Percentiles rank a stretch among this genome's conserved stretches.
Evolutionary conservation across 35 echinoderm and acorn worm species (phyloP).

Genomic region (Apostichopus parvimensis): DNA sequence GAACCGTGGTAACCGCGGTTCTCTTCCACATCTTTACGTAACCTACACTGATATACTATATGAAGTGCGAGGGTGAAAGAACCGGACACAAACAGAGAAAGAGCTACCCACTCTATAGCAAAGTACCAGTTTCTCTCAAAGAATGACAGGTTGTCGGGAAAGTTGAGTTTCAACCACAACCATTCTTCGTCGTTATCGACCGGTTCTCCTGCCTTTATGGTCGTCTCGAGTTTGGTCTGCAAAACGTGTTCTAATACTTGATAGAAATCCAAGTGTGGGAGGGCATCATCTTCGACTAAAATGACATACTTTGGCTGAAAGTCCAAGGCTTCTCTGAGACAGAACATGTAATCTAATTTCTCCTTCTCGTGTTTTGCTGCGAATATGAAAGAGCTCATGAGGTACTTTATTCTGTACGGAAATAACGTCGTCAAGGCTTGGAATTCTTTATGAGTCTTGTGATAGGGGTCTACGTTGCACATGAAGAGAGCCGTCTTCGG

Average conservation of each 20-base stretch:
- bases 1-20: not conserved
- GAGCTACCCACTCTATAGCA: constrained; percentile 74
- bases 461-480: constrained; percentile 66
- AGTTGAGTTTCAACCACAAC: constrained; percentile 87
- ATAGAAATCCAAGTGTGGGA: constrained; percentile 71
- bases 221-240: constrained; percentile 59
- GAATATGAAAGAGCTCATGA: not conserved
- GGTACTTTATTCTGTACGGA: constrained; percentile 48
- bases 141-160: constrained; percentile 69
- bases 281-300: constrained; percentile 83
- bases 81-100: constrained; percentile 53
- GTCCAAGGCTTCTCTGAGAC: constrained; percentile 54
- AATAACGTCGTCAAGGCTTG: constrained; percentile 58
- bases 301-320: constrained; percentile 79
- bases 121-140: constrained; percentile 78
- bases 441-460: constrained; percentile 58
- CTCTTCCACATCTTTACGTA: not conserved
- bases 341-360: constrained; percentile 80
- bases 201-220: constrained; percentile 33
- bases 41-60: not conserved
- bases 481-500: constrained; percentile 66
- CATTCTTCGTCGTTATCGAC: constrained; percentile 55
- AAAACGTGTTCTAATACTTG: constrained; percentile 68
- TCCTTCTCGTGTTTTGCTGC: constrained; percentile 50
- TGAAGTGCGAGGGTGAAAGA: constrained; percentile 21